Conservation (phyloP, 1,140 invertebrate genomes). For the Drosophila arizonae region DNA sequence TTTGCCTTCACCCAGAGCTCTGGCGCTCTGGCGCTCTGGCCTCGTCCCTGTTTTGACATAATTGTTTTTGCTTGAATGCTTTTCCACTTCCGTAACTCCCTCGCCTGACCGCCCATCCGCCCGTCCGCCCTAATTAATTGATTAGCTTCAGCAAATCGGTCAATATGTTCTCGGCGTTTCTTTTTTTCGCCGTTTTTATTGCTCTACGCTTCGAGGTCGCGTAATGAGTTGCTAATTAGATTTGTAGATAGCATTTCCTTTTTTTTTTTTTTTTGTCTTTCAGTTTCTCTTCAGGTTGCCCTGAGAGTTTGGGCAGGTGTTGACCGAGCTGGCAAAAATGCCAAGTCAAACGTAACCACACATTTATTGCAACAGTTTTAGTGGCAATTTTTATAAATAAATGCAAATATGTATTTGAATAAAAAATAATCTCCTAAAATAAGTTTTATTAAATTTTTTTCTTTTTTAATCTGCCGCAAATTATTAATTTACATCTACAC, state of each 20-base stretch:
- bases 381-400: no score
- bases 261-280: conserved; percentile 8
- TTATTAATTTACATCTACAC: no score
- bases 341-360: conserved; percentile 17
- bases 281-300: neutral
- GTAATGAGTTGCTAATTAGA: conserved; percentile 82
- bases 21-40: conserved; percentile 11
- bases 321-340: neutral
- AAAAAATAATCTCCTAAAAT: no score
- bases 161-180: conserved; percentile 66
- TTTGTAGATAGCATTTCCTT: conserved; percentile 53
- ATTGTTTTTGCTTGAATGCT: conserved; percentile 67
- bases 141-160: conserved; percentile 81
- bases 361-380: neutral
- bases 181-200: conserved; percentile 47
- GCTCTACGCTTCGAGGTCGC: conserved; percentile 35
- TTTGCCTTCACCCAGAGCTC: conserved; percentile 38
- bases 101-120: neutral
- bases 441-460: no score
- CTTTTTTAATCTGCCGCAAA: no score
- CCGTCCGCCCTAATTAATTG: conserved; percentile 69
- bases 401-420: neutral
- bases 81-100: conserved; percentile 4
- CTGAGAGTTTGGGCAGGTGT: conserved; percentile 46
- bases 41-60: conserved; percentile 68